Percentiles rank a stretch among this genome's conserved stretches.
Conservation (phyloP, 2,888 invertebrate species). For the Phengaris alcon region DNA sequence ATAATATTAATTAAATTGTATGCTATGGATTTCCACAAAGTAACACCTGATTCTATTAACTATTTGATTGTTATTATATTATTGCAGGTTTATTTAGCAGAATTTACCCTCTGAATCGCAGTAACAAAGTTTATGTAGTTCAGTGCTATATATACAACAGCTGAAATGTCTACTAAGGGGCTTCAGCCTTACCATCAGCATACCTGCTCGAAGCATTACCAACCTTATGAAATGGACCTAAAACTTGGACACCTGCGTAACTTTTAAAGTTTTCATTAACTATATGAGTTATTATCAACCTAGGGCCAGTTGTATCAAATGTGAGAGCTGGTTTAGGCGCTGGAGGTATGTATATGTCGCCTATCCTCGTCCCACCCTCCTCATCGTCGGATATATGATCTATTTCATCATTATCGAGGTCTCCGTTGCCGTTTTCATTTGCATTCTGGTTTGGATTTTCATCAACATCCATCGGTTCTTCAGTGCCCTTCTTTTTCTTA, state of each 20-base stretch:
- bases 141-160: no score
- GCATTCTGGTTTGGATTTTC: slow-evolving; percentile 44
- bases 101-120: no score
- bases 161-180: no score
- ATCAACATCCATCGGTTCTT: slow-evolving; percentile 67
- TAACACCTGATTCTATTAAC: no score
- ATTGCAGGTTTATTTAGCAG: no score
- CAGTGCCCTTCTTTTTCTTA: slow-evolving; percentile 53
- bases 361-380: slow-evolving; percentile 86
- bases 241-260: slow-evolving; percentile 88
- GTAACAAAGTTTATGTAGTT: no score
- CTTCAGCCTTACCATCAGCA: no score
- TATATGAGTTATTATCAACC: slow-evolving; percentile 94
- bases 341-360: slow-evolving; percentile 92
- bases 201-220: background rate
- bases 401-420: slow-evolving; percentile 50
- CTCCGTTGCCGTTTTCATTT: slow-evolving; percentile 39
- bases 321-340: slow-evolving; percentile 84
- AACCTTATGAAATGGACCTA: slow-evolving; percentile 97
- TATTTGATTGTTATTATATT: no score
- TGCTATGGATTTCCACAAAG: no score
- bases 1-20: no score
- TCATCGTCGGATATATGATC: slow-evolving; percentile 77
- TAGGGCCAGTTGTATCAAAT: slow-evolving; percentile 86
- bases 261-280: slow-evolving; percentile 97